Percentiles rank a stretch among this genome's conserved stretches.
Conservation (phyloP, 2,113 vertebrate species). For the Chionomys nivalis region DNA sequence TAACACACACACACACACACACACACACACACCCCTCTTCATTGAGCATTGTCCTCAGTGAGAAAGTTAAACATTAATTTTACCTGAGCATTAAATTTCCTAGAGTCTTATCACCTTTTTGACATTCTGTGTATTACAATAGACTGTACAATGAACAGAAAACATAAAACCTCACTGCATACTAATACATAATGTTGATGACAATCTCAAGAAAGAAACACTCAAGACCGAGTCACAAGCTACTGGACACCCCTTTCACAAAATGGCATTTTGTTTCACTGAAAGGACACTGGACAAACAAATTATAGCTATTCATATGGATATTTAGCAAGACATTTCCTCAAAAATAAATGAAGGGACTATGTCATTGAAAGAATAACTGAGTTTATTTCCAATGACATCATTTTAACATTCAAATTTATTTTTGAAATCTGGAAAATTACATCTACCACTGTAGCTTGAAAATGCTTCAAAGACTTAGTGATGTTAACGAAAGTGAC, state of each 20-base stretch:
- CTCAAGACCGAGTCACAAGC: neutral
- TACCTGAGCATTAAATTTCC: neutral
- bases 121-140: neutral
- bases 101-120: neutral
- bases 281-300: neutral
- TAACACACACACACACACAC: neutral
- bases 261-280: neutral
- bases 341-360: neutral
- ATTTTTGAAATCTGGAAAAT: slow-evolving; percentile 32
- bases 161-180: neutral
- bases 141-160: neutral
- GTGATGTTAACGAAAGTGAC: neutral
- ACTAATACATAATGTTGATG: neutral
- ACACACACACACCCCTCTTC: neutral
- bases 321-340: neutral
- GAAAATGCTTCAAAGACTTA: slow-evolving; percentile 23
- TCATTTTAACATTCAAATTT: slow-evolving; percentile 35
- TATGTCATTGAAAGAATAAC: slow-evolving; percentile 6
- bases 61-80: neutral
- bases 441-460: neutral
- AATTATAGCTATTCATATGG: neutral
- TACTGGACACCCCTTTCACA: neutral
- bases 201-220: neutral
- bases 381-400: slow-evolving; percentile 32
- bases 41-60: neutral